These are phyloP conservation scores for Colletes gigas DNA, from an alignment of 1,140 invertebrate species.

Conservation along the genomic window DNA sequence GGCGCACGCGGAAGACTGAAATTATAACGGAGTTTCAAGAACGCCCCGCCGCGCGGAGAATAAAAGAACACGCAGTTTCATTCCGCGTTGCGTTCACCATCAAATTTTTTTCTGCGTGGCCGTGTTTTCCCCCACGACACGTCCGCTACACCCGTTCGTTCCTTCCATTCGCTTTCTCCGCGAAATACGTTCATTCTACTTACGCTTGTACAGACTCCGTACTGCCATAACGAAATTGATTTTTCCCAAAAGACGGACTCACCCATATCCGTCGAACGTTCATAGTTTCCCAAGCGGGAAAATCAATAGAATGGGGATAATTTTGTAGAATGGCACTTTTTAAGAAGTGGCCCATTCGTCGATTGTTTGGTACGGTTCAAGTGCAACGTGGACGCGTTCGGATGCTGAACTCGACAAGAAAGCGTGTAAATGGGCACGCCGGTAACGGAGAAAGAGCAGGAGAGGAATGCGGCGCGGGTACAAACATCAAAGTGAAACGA, in stretches of 20 bases:
- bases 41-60: no score
- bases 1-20: no score
- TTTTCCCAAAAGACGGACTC: no score
- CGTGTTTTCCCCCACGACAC: not conserved
- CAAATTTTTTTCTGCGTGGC: not conserved
- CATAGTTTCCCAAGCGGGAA: no score
- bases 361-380: not conserved
- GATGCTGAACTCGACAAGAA: not conserved
- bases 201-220: not conserved
- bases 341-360: no score
- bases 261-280: no score
- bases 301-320: no score
- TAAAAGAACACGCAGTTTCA: not conserved
- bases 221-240: no score
- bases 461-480: constrained; percentile 47
- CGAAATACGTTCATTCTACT: not conserved
- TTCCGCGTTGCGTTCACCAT: not conserved
- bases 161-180: constrained; percentile 7
- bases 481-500: constrained; percentile 59
- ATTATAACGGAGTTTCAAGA: no score
- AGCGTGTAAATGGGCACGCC: constrained; percentile 13
- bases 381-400: not conserved
- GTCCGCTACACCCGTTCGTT: not conserved
- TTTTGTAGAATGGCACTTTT: no score
- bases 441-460: constrained; percentile 14